Conservation (phyloP, 2,797 vertebrate species). For the Anisognathus igniventris region DNA sequence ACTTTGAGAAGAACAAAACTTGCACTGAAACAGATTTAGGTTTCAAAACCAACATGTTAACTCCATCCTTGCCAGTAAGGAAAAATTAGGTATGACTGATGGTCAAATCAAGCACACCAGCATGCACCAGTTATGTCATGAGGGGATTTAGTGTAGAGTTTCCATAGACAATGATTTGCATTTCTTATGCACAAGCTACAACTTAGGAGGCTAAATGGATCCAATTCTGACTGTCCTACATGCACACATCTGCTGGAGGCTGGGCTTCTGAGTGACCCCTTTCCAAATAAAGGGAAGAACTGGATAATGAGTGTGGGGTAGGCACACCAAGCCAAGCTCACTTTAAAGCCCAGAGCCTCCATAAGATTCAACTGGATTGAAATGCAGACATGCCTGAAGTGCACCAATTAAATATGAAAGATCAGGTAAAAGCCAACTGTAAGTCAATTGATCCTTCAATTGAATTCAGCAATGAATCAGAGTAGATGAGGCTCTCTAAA, state of each 20-base stretch:
- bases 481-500: neutral
- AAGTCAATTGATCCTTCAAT: neutral
- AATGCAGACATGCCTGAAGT: neutral
- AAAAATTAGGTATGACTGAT: neutral
- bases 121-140: rapidly evolving
- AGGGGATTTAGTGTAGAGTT: neutral
- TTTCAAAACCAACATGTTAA: neutral
- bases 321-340: neutral
- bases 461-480: neutral
- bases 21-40: neutral
- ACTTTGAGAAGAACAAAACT: neutral
- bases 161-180: neutral
- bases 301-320: neutral
- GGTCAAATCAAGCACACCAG: neutral
- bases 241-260: neutral
- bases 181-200: neutral
- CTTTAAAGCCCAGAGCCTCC: neutral
- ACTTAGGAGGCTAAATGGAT: neutral
- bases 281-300: neutral
- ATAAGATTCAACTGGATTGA: neutral
- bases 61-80: neutral
- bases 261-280: neutral
- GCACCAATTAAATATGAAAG: neutral
- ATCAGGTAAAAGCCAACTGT: neutral
- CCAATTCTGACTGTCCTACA: neutral